Base-by-base conservation (phyloP, 2,888 invertebrate genomes). In the Drosophila subsilvestris region DNA sequence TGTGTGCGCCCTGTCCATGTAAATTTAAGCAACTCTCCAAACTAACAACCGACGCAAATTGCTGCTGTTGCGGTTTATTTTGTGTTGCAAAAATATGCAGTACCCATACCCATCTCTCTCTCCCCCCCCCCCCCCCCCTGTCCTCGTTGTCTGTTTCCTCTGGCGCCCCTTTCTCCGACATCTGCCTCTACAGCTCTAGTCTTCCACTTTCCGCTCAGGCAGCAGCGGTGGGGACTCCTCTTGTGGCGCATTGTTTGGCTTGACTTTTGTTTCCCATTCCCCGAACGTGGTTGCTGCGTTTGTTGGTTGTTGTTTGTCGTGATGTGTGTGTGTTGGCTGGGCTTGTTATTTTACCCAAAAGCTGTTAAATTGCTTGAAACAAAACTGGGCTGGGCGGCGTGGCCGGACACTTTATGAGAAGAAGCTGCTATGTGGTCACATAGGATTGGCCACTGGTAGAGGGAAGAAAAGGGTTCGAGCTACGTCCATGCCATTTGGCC, bases 271-370 rank as follows among this genome's bases (percentile, higher is more conserved):
- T 77, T 71, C 73, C 60, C 69, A 63, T 57, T 68, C 61, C 51
- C 49, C 74, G 72, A 60, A 59, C 74, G 67, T n/a, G n/a, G n/a
- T 72, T 77, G 54, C 66, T 70, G 53, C 57, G 63, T 20, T 63
- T 69, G 50, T 44, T 59, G 60, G 63, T 62, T 79, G 81, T 37
- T 37, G 37, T 14, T 37, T 37, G 37, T 37, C 14, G 37, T 37
- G 14, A 37, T 37, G 14, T 37, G 14, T 37, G 37, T 37, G 65
- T 75, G 63, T 68, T 78, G 63, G 67, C 59, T 76, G 62, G 86
- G 76, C 83, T 83, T 88, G 88, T 83, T 83, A 88, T 88, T 88
- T 87, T 88, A 74, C 86, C 83, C 88, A 88, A 88, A 83, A 83
- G 83, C 88, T 83, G 83, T 83, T 88, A 83, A 83, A 83, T 83